Evolutionary conservation across 2,113 vertebrate species (phyloP), one percentile per base, ranked within the genome.

Genomic region (Sylvietta virens): DNA sequence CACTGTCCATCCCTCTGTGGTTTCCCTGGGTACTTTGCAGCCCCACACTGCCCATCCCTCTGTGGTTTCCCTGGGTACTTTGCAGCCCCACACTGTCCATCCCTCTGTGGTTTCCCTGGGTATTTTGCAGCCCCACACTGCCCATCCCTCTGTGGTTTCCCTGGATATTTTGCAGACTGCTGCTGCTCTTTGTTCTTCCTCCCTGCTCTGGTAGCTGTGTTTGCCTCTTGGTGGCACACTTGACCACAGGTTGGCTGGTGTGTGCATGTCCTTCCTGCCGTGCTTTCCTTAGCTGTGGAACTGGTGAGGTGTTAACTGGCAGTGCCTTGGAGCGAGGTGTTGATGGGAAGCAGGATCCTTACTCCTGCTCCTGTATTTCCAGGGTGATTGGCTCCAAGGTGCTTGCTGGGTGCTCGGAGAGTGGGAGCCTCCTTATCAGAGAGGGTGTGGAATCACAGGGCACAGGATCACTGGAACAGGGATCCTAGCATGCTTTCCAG

Each of bases 211-310:
- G 90, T 80, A 58, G 42, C 39, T 28, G 61, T 2, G 6, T 54
- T 85, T 24, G 54, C 96, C 98, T 96, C 97, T 96, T 95, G 98
- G 96, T 98, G 98, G 97, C 97, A 95, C 67, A 47, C 97, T 97
- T 97, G 96, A 84, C 97, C 95, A 20, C 37, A 37, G 6, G 5
- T 95, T 95, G 76, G 54, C 31, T 66, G 26, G 5, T 7, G 2
- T 11, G 11, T 42, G 28, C 1, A 15, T 22, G 16, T 48, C 70
- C 33, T 81, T 57, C 39, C 56, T 3, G 7, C 50, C 74, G 13
- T 60, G 35, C n/a, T 71, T 50, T 58, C 54, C 57, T 57, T 13
- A 1, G 45, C 27, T 54, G 0, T 37, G 44, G 17, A 58, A 2
- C 47, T 22, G n/a, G 22, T 17, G 54, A 81, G 53, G 28, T 66